Base-by-base conservation (phyloP, 2,113 vertebrate genomes). In the Vimba vimba region DNA sequence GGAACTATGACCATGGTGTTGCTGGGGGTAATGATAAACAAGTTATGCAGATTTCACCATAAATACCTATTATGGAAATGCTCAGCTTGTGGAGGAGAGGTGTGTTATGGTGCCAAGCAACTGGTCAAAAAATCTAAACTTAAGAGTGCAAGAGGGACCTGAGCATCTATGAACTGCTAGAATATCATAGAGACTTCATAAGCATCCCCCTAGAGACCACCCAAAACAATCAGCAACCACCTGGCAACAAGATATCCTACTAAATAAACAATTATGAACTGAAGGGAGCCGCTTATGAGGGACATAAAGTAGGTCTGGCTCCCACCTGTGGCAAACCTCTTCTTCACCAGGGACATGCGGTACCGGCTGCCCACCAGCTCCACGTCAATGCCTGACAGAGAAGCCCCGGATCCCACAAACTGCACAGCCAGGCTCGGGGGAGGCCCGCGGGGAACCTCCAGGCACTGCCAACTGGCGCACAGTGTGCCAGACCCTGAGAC, bases 261-360 rank as follows among this genome's bases (percentile, higher is more conserved):
- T 73, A 25, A 76, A 25, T 45, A 50, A 45, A 50, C 12, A 27
- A 9, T 50, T 15, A 13, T 50, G 2, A 73, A 36, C 30, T 21
- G 36, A 75, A 50, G 52, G 47, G 43, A 76, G n/a, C 74, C 39
- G 33, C 19, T 71, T 39, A 11, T 71, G 36, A 71, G 10, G 66
- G 66, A 71, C 19, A 39, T 25, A 30, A 85, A 68, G 10, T 36
- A 50, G 55, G 55, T 55, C 52, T 9, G 33, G 15, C n/a, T 0
- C 12, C 86, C 39, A 99, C 98, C 98, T 95, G 98, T 97, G 25
- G 97, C 96, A 0, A 99, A 98, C 85, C 97, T 96, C 90, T 97
- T 97, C 94, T 99, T 99, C 83, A 99, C 93, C 87, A 99, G 94
- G 0, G 98, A 99, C 97, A 99, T 97, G 79, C 98, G 96, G 93